These are phyloP conservation scores for Ptychodera flava DNA, from an alignment of 35 echinoderm and acorn worm species.

Conservation along the genomic window DNA sequence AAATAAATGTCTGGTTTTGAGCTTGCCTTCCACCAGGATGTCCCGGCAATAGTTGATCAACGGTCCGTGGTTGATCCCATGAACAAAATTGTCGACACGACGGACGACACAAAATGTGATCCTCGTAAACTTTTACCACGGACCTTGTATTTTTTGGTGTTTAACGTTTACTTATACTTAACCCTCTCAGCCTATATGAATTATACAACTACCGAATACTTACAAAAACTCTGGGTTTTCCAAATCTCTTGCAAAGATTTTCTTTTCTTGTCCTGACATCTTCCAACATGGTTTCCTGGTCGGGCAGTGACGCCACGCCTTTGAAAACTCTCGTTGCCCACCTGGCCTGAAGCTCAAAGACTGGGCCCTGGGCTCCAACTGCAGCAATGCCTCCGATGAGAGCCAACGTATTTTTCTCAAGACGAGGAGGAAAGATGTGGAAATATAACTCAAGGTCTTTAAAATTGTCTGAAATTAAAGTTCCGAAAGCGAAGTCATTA, in stretches of 20 bases:
- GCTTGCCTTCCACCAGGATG: too few species aligned
- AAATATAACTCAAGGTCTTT: slow-evolving; percentile 31
- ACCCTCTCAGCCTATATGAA: too few species aligned
- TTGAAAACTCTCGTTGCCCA: slow-evolving; percentile 38
- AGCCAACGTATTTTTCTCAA: slow-evolving; percentile 28
- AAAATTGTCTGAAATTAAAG: slow-evolving; percentile 23
- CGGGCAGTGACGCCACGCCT: slow-evolving; percentile 26
- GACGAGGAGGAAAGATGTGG: slow-evolving; percentile 41
- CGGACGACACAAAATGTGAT: too few species aligned
- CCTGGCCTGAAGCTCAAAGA: slow-evolving; percentile 51
- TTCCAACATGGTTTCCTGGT: slow-evolving; percentile 5
- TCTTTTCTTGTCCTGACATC: slow-evolving; percentile 15
- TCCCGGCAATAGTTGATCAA: too few species aligned
- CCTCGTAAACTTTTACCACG: too few species aligned
- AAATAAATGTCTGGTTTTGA: too few species aligned
- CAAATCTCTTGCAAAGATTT: slow-evolving; percentile 34
- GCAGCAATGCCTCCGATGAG: slow-evolving; percentile 30
- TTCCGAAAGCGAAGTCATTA: neutral
- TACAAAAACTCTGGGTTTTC: slow-evolving; percentile 78
- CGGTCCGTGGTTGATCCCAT: too few species aligned
- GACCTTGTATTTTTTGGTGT: too few species aligned
- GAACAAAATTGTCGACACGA: too few species aligned
- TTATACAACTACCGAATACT: slow-evolving; percentile 21
- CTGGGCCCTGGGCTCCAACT: slow-evolving; percentile 22
- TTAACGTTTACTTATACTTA: too few species aligned